Evolutionary conservation across 2,797 vertebrate genomes (phyloP), one percentile per base, ranked within the genome.

Genomic region (Acanthurus tractus): DNA sequence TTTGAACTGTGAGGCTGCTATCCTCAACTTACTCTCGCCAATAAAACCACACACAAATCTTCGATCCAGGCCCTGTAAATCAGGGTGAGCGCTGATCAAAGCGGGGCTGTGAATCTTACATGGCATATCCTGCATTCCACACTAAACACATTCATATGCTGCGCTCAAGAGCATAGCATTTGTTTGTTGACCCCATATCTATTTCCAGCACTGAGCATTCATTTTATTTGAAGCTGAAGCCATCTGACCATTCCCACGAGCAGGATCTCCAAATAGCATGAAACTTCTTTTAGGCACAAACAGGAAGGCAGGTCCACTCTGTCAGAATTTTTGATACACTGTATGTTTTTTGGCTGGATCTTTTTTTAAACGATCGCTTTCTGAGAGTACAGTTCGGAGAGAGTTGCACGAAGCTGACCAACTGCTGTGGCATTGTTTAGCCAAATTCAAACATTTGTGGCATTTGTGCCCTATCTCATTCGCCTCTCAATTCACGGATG

Each of bases 101-200:
- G 94, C 73, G 3, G 44, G 64, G 78, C 87, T 74, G 88, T 92
- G 92, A 94, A 93, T 94, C 92, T 93, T 84, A 88, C 88, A 92
- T 88, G 88, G 87, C 92, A 91, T 87, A 91, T 91, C 86, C 92
- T 90, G 87, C 94, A 95, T 95, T 95, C 94, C 93, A 83, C 44
- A 17, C 88, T 95, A 94, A 95, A 93, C 90, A 89, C 88, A 94
- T 94, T 95, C 93, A 92, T 91, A 94, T 95, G 94, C 84, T 86
- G 79, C 74, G 6, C 81, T 89, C 81, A 66, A 74, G 81, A 70
- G 79, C 72, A 25, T 12, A 74, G 83, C 63, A 62, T 83, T 89
- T 88, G 85, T 90, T 89, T 90, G 84, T 82, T 86, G 85, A 91
- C 82, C 82, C 70, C 65, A 76, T 56, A 78, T 87, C 81, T 69